Evolutionary conservation across 2,797 vertebrate genomes (phyloP).

Genomic region (Ambastaia sidthimunki): DNA sequence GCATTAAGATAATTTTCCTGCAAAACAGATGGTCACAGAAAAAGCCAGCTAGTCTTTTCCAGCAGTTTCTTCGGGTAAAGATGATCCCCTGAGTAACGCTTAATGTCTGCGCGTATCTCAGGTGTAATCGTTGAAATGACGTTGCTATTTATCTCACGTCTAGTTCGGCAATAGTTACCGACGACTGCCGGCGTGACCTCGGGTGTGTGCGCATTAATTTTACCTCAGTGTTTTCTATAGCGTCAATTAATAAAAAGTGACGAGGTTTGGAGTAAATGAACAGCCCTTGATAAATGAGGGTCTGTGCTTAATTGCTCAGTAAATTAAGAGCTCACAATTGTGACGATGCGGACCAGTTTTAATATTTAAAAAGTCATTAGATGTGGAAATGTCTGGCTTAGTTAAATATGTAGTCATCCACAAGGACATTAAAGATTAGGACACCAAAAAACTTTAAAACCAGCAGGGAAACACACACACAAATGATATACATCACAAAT

Average conservation of each 20-base stretch:
- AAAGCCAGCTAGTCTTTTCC: constrained; percentile 72
- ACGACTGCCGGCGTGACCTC: constrained; percentile 85
- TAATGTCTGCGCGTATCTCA: constrained; percentile 80
- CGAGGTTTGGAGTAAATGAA: constrained; percentile 91
- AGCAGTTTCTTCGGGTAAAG: constrained; percentile 65
- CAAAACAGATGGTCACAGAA: constrained; percentile 83
- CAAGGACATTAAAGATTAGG: constrained; percentile 70
- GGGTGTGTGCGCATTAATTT: constrained; percentile 92
- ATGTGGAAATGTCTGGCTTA: constrained; percentile 86
- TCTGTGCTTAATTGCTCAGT: constrained; percentile 97
- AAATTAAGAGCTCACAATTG: constrained; percentile 98
- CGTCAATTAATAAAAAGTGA: constrained; percentile 99
- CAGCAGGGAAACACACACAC: neutral
- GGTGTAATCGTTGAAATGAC: constrained; percentile 75
- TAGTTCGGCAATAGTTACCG: constrained; percentile 79
- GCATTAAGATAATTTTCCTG: constrained; percentile 69
- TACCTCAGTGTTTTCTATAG: constrained; percentile 86
- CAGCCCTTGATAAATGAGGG: constrained; percentile 97
- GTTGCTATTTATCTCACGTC: constrained; percentile 88
- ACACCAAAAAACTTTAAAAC: constrained; percentile 56
- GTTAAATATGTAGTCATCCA: constrained; percentile 75
- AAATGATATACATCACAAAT: neutral
- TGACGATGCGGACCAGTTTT: constrained; percentile 92
- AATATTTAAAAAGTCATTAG: constrained; percentile 99
- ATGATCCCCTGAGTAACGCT: constrained; percentile 74